Evolutionary conservation across 2,888 invertebrate genomes (phyloP).

Genomic region (Phengaris alcon): DNA sequence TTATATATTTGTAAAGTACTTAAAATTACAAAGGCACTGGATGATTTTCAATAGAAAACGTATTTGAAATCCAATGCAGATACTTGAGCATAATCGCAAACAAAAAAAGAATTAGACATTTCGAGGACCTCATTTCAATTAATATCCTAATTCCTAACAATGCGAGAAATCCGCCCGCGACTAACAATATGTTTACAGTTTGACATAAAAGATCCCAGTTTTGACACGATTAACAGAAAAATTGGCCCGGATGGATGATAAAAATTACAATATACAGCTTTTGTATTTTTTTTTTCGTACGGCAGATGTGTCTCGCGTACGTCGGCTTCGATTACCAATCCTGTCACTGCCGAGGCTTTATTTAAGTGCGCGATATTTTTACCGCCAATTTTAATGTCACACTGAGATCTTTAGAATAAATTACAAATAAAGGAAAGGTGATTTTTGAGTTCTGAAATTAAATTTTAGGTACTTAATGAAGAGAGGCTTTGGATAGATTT

Average conservation of each 20-base stretch:
- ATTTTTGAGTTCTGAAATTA: background rate
- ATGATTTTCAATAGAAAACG: too few relatives aligned
- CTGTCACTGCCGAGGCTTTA: slow-evolving; percentile 67
- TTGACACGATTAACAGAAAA: slow-evolving; percentile 74
- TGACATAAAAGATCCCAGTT: slow-evolving; percentile 58
- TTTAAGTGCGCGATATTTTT: slow-evolving; percentile 62
- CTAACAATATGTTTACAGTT: slow-evolving; percentile 62
- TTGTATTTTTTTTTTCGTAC: slow-evolving; percentile 61
- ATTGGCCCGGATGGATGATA: slow-evolving; percentile 50
- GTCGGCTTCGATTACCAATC: slow-evolving; percentile 67
- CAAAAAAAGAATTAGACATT: slow-evolving; percentile 13
- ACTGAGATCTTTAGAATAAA: slow-evolving; percentile 25
- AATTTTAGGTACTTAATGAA: background rate
- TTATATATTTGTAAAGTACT: too few relatives aligned
- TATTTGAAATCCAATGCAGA: background rate
- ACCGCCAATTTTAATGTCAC: slow-evolving; percentile 29
- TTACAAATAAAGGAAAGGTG: slow-evolving; percentile 6
- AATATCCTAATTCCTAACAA: slow-evolving; percentile 27
- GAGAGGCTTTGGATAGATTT: too few relatives aligned
- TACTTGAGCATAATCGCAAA: slow-evolving; percentile 1
- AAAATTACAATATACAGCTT: slow-evolving; percentile 56
- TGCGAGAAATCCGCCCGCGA: slow-evolving; percentile 19
- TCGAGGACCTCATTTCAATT: slow-evolving; percentile 22
- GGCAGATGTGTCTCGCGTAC: slow-evolving; percentile 63
- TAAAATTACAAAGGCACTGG: too few relatives aligned